Conservation (phyloP, 2,113 vertebrate genomes). For the Mormyrus iriodes region DNA sequence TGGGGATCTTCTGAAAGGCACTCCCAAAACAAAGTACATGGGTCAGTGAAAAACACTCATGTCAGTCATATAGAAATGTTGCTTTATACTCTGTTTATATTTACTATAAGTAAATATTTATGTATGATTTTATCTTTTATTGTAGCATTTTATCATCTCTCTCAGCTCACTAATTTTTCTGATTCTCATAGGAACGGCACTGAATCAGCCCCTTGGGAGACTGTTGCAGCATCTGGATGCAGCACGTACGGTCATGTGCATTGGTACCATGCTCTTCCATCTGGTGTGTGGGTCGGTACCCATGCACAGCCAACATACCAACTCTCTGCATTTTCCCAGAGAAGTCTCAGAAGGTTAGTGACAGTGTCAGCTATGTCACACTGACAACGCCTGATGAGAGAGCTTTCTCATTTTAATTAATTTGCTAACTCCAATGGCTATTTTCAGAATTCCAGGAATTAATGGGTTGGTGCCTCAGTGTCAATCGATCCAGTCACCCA, state of each 20-base stretch:
- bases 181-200: not conserved
- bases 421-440: not conserved
- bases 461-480: not conserved
- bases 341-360: not conserved
- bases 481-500: accelerated
- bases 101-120: too few relatives aligned
- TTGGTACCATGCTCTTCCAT: not conserved
- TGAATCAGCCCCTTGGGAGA: not conserved
- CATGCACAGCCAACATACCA: accelerated
- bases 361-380: not conserved
- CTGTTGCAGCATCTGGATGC: not conserved
- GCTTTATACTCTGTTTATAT: too few relatives aligned
- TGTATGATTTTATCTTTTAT: too few relatives aligned
- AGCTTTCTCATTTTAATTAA: not conserved
- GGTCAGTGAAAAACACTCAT: too few relatives aligned
- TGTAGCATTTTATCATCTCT: too few relatives aligned
- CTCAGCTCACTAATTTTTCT: too few relatives aligned
- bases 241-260: not conserved
- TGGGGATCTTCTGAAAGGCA: too few relatives aligned
- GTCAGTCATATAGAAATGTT: too few relatives aligned
- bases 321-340: not conserved
- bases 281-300: not conserved
- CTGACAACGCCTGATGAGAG: not conserved
- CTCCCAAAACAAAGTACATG: too few relatives aligned
- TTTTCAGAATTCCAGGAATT: not conserved